Evolutionary conservation across 2,113 vertebrate species (phyloP), one percentile per base, ranked within the genome.

Genomic region (Anoplopoma fimbria): DNA sequence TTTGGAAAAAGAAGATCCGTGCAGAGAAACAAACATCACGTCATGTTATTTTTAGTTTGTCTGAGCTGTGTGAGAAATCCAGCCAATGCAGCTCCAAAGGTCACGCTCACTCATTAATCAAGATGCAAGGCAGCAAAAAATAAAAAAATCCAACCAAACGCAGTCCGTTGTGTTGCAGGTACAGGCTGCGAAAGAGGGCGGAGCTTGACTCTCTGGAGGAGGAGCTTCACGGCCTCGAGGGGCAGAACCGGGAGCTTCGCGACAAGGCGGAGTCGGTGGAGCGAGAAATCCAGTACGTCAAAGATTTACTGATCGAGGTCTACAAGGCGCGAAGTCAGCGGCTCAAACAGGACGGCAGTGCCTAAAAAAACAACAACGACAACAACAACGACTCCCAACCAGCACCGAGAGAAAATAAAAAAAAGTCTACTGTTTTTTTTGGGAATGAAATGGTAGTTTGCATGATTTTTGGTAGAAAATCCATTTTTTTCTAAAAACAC

Each of bases 261-360:
- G 97, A 98, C 93, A 96, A 97, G 93, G 97, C 97, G 0, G 97
- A 97, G 90, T 98, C 97, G 0, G 96, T 98, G 89, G 97, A 98
- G 88, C 93, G 97, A 55, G 97, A 98, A 88, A 97, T 98, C 93
- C 97, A 97, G 90, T 98, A 98, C 4, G 97, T 98, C 77, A 98
- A 98, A 91, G 97, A 98, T 85, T 93, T 98, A 80, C 96, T 98
- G 75, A 98, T 98, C 27, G 97, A 98, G 90, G 97, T 98, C 84
- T 98, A 98, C 92, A 98, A 98, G 92, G 97, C 97, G 25, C 96
- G 97, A 47, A 98, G 97, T 91, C 97, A 97, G 95, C 94, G 97
- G 88, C 93, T 95, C 69, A 96, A 96, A 88, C 95, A 96, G 86
- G 95, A 96, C 62, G 94, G 92, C 93, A 94, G 93, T 92, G 94